These are phyloP conservation scores for Theropithecus gelada DNA, from an alignment of 2,113 vertebrate genomes.

Conservation along the genomic window DNA sequence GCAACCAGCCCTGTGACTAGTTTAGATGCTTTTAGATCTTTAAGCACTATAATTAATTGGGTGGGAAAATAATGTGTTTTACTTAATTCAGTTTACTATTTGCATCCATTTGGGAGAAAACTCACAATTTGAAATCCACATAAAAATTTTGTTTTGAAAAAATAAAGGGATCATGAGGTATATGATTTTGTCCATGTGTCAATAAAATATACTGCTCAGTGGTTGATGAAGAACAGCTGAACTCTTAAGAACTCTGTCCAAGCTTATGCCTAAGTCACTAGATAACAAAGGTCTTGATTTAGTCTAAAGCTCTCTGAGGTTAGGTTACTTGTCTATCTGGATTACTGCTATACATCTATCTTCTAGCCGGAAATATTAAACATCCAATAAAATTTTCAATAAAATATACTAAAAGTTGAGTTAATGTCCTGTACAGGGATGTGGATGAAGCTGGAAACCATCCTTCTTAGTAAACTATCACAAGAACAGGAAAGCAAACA, in stretches of 20 bases:
- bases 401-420: neutral
- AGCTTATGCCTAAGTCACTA: neutral
- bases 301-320: neutral
- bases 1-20: neutral
- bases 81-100: neutral
- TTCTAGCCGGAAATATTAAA: neutral
- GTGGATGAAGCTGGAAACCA: too few species aligned
- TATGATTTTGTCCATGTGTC: neutral
- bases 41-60: neutral
- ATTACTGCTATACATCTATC: neutral
- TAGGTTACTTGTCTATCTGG: neutral
- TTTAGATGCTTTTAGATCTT: neutral
- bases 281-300: neutral
- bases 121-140: neutral
- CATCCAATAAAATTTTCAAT: neutral
- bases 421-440: too few species aligned
- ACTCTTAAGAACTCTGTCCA: neutral
- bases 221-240: neutral
- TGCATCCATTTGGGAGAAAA: neutral
- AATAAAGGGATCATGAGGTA: neutral
- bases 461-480: too few species aligned
- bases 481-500: too few species aligned
- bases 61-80: neutral
- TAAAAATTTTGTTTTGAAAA: neutral
- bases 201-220: neutral